Conservation (phyloP, 2,113 vertebrate species). For the Gymnobelideus leadbeateri region DNA sequence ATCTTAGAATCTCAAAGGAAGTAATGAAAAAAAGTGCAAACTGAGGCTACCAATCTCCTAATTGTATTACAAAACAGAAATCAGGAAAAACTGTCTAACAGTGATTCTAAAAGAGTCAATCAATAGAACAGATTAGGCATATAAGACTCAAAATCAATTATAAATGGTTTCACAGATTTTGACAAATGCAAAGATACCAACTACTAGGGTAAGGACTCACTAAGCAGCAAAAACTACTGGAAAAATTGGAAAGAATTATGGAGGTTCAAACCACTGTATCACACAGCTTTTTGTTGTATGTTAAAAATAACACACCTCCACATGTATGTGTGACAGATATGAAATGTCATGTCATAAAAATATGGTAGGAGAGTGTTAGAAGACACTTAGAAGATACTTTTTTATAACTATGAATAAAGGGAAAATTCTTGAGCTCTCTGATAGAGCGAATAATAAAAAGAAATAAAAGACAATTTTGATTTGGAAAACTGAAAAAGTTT, state of each 20-base stretch:
- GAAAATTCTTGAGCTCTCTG: neutral
- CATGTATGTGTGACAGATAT: neutral
- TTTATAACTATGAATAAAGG: neutral
- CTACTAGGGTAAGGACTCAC: neutral
- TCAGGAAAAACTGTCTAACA: too few species aligned
- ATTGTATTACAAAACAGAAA: too few species aligned
- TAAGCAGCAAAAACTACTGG: neutral
- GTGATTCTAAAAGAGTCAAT: neutral
- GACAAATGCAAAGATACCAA: neutral
- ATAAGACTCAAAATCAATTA: neutral
- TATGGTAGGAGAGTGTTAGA: neutral
- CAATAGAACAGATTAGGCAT: neutral
- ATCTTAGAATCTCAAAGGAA: too few species aligned
- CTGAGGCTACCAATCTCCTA: too few species aligned
- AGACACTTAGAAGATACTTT: neutral
- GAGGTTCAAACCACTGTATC: neutral
- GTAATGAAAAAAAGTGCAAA: too few species aligned
- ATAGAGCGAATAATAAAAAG: neutral
- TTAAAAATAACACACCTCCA: neutral
- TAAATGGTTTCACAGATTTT: neutral
- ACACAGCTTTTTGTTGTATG: neutral
- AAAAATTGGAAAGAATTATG: neutral
- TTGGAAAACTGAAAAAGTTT: neutral
- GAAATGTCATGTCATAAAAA: neutral
- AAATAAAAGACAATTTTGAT: neutral